phyloP scores from a whole-genome alignment of 2,113 vertebrate genomes.

The Emydocephalus ijimae region DNA sequence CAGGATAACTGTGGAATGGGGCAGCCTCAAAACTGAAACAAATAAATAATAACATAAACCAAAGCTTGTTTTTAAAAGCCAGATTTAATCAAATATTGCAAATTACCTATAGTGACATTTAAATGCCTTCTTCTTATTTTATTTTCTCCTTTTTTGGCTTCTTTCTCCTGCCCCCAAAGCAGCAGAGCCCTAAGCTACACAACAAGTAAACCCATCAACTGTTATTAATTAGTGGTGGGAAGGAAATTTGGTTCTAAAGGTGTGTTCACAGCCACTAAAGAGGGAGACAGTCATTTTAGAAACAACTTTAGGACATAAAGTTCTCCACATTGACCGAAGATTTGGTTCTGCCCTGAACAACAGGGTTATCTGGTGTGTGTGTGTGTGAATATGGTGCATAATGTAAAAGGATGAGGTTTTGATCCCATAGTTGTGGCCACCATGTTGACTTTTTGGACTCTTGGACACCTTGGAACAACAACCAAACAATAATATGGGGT shows the following conservation, averaged over 20 bases:
- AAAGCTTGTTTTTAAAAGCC: not conserved
- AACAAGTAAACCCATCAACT: not conserved
- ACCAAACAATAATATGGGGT: constrained; percentile 64
- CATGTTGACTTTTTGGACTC: not conserved
- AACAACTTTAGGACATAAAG: constrained; percentile 41
- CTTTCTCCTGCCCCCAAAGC: not conserved
- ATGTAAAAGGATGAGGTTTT: not conserved
- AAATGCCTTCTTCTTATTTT: not conserved
- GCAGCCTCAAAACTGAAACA: not conserved
- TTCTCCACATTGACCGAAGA: constrained; percentile 63
- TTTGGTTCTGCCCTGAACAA: constrained; percentile 60
- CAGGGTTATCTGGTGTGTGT: not conserved
- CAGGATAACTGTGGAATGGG: not conserved
- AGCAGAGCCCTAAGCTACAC: not conserved
- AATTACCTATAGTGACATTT: constrained; percentile 55
- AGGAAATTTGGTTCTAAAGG: not conserved
- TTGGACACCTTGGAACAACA: not conserved
- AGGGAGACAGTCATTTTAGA: not conserved
- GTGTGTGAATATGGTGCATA: not conserved
- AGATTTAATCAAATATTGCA: constrained; percentile 48
- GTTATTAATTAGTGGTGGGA: constrained; percentile 24
- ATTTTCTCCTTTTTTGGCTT: constrained; percentile 38
- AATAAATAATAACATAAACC: not conserved
- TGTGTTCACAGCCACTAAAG: not conserved
- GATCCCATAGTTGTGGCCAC: not conserved